These are phyloP conservation scores for Psittacula derbiana DNA, from an alignment of 2,797 vertebrate species.

Conservation along the genomic window DNA sequence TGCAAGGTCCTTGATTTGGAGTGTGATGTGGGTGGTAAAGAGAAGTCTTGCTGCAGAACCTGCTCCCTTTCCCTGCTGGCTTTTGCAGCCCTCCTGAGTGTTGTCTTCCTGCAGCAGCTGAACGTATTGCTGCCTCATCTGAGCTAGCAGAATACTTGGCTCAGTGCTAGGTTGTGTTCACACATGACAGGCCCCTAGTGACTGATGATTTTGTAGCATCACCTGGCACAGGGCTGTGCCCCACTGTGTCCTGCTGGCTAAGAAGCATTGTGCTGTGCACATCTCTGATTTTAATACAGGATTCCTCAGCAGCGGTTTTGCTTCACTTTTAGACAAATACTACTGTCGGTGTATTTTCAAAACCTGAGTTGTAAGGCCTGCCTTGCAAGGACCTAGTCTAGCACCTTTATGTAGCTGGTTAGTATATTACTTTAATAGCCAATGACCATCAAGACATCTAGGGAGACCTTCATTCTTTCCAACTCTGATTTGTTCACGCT, in stretches of 20 bases:
- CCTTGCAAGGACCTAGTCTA: not conserved
- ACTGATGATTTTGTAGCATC: not conserved
- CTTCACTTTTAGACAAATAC: not conserved
- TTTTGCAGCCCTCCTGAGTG: not conserved
- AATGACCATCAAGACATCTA: not conserved
- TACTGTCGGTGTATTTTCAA: not conserved
- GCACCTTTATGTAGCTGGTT: not conserved
- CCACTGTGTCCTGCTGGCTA: not conserved
- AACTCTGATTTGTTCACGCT: conserved; percentile 7
- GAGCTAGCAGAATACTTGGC: not conserved
- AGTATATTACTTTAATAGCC: not conserved
- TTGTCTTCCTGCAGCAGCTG: not conserved
- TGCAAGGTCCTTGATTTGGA: not conserved
- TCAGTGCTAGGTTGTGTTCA: not conserved
- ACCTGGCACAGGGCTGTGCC: not conserved
- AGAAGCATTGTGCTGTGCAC: fast-evolving
- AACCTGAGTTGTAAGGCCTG: not conserved
- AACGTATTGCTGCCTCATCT: fast-evolving
- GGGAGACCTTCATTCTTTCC: conserved; percentile 3
- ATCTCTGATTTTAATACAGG: not conserved
- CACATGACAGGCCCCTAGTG: not conserved
- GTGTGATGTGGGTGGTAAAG: not conserved
- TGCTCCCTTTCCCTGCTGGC: not conserved
- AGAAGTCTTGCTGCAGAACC: not conserved
- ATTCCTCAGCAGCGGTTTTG: not conserved